Evolutionary conservation across 2,888 invertebrate genomes (phyloP).

Genomic region (Torymus auratus): DNA sequence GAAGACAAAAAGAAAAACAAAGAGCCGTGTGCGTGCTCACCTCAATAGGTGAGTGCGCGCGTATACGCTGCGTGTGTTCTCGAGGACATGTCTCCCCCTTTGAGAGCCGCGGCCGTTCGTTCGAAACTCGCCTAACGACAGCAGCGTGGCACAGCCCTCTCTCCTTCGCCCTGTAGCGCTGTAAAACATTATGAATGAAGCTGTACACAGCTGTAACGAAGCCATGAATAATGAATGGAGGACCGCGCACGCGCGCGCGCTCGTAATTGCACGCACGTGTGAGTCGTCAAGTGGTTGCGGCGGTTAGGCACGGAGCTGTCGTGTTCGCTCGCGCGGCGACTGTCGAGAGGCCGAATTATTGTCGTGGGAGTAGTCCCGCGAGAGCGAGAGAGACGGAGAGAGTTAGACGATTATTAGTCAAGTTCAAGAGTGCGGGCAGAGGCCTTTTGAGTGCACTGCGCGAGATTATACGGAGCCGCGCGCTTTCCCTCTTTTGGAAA

Average conservation of each 20-base stretch:
- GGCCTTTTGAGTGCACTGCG: too few species aligned
- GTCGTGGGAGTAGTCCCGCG: too few species aligned
- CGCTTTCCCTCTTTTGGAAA: not conserved
- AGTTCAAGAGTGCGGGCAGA: slow-evolving; percentile 28
- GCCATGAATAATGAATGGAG: slow-evolving; percentile 41
- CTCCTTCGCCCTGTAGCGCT: too few species aligned
- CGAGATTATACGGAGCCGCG: too few species aligned
- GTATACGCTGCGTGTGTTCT: too few species aligned
- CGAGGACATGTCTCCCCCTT: too few species aligned
- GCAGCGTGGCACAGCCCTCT: too few species aligned
- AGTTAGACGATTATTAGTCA: slow-evolving; percentile 43
- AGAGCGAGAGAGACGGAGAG: not conserved
- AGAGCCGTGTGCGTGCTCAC: not conserved
- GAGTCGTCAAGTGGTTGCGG: not conserved
- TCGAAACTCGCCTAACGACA: slow-evolving; percentile 4
- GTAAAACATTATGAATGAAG: slow-evolving; percentile 31
- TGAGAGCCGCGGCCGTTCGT: too few species aligned
- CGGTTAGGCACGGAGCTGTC: too few species aligned
- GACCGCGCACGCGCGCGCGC: not conserved
- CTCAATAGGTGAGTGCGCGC: too few species aligned
- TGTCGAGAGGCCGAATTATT: not conserved
- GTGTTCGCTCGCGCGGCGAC: slow-evolving; percentile 16
- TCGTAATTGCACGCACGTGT: slow-evolving; percentile 16
- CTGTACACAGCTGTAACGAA: not conserved
- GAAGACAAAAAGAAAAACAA: slow-evolving; percentile 1